Evolutionary conservation across 2,113 vertebrate species (phyloP).

Genomic region (Oenanthe melanoleuca): DNA sequence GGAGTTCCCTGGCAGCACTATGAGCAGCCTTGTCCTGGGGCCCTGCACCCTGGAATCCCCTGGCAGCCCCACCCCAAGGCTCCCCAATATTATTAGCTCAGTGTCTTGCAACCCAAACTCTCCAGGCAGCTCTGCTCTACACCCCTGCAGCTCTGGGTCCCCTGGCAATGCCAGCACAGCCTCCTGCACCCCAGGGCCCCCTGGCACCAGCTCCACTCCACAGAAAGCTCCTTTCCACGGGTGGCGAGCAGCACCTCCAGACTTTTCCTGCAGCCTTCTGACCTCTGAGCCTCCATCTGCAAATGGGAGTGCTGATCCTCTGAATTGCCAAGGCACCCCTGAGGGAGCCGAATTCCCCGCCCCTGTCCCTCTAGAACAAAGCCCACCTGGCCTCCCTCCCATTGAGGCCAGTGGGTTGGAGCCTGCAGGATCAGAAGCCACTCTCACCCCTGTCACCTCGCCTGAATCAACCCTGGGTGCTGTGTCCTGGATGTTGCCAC

Average conservation of each 20-base stretch:
- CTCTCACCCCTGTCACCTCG: rapidly evolving
- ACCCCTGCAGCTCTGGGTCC: neutral
- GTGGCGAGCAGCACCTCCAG: neutral
- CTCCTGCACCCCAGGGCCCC: neutral
- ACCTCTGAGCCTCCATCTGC: rapidly evolving
- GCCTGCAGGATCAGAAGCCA: neutral
- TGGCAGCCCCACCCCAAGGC: neutral
- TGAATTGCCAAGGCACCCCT: neutral
- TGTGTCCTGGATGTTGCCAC: conserved; percentile 65
- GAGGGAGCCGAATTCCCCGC: neutral
- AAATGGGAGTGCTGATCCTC: neutral
- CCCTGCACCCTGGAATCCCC: neutral
- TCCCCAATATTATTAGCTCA: neutral
- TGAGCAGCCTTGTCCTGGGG: neutral
- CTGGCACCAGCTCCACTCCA: neutral
- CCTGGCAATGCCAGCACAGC: neutral
- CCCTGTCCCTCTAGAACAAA: neutral
- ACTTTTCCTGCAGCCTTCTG: neutral
- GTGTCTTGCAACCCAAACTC: neutral
- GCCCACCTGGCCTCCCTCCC: neutral
- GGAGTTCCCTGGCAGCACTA: neutral
- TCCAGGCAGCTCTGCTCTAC: neutral
- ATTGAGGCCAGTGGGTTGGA: neutral
- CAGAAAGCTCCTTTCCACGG: neutral
- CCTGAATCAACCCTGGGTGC: neutral